Evolutionary conservation across 2,888 invertebrate species (phyloP).

Genomic region (Andrena chrysosceles): DNA sequence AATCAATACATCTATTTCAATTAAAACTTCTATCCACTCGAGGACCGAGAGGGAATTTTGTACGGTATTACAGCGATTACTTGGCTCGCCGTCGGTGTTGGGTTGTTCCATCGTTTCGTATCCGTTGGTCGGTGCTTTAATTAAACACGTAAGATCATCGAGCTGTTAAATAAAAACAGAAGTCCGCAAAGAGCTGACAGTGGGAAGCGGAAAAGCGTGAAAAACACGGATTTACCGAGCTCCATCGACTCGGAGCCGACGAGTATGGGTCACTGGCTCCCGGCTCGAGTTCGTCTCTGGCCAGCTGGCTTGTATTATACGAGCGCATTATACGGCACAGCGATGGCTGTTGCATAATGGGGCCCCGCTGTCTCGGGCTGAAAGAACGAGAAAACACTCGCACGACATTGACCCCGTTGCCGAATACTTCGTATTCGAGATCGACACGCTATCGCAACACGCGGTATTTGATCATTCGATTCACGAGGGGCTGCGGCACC

Average conservation of each 20-base stretch:
- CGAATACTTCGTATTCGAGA: constrained; percentile 50
- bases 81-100: too few species aligned
- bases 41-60: too few species aligned
- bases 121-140: constrained; percentile 21
- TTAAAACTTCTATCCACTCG: too few species aligned
- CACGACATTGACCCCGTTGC: constrained; percentile 66
- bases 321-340: constrained; percentile 19
- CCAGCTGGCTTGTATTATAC: constrained; percentile 38
- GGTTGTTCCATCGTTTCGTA: neutral
- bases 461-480: constrained; percentile 39
- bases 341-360: constrained; percentile 50
- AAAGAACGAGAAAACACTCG: constrained; percentile 52
- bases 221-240: constrained; percentile 51
- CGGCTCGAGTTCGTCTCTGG: constrained; percentile 33
- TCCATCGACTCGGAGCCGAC: constrained; percentile 15
- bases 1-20: too few species aligned
- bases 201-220: constrained; percentile 29
- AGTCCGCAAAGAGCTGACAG: constrained; percentile 13
- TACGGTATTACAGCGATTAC: too few species aligned
- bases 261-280: constrained; percentile 52
- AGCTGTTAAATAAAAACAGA: constrained; percentile 44
- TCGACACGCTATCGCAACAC: constrained; percentile 22
- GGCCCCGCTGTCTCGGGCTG: neutral
- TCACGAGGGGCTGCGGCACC: neutral
- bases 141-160: constrained; percentile 40